Evolutionary conservation across 2,797 vertebrate genomes (phyloP), one percentile per base, ranked within the genome.

Genomic region (Denticeps clupeoides): DNA sequence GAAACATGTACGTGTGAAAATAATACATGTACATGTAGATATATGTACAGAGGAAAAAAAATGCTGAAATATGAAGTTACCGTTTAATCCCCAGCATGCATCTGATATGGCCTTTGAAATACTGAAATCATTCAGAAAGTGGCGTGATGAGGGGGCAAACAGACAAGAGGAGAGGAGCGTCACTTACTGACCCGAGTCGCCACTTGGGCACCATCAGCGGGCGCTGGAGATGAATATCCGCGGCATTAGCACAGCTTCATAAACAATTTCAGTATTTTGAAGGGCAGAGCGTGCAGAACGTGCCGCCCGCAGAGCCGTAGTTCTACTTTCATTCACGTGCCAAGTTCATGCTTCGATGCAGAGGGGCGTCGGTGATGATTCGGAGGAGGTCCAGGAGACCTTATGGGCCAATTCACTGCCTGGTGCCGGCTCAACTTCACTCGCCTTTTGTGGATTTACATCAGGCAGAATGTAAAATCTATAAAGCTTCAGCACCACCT

Each of bases 41-140:
- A 57, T 35, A 26, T 41, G 21, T 35, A 38, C 3, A 38, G 35
- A 10, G 38, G 18, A 21, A 11, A n/a, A 19, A 18, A n/a, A 15
- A 33, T 31, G 33, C 3, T 7, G 12, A 18, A 38, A 38, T 35
- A 38, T 3, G 35, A 35, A 15, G 52, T 57, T 50, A 40, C 31
- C 55, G 26, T 28, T 49, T 42, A 49, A 38, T 47, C 37, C 55
- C 27, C 37, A 44, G 47, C 50, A 58, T 66, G 60, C 64, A 58
- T 25, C 25, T 41, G 27, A 40, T 35, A 48, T 21, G 51, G 55
- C 60, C 53, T 56, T 51, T 33, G 45, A 60, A 57, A 63, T 48
- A 49, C 47, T 55, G 18, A 57, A 53, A 55, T 24, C 5, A 45
- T 41, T 32, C 45, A 31, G 18, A 26, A 49, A 33, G 5, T 4